Percentiles rank a stretch among this genome's conserved stretches.
Conservation (phyloP, 1,140 invertebrate species). For the Ganaspis sp. region DNA sequence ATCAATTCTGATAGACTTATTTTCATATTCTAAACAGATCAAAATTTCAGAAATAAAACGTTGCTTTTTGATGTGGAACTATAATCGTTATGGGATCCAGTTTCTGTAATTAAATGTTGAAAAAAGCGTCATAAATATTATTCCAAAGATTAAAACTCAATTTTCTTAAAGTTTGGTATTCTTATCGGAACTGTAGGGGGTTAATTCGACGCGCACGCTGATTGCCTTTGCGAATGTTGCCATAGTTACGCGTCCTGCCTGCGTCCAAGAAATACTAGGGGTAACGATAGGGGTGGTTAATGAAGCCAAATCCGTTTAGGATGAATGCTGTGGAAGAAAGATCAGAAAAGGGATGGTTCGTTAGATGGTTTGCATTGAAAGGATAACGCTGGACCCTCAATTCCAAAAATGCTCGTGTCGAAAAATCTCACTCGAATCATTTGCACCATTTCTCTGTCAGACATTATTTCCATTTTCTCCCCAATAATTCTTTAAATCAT, state of each 20-base stretch:
- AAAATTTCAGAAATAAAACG: too few relatives aligned
- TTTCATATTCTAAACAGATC: too few relatives aligned
- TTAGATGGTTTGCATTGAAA: slow-evolving; percentile 71
- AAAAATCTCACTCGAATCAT: slow-evolving; percentile 19
- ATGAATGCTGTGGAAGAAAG: slow-evolving; percentile 67
- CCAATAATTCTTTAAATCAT: not conserved
- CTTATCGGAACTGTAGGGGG: slow-evolving; percentile 53
- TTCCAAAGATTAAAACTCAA: not conserved
- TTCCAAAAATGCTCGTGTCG: slow-evolving; percentile 41
- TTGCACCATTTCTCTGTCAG: slow-evolving; percentile 1
- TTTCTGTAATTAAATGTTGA: too few relatives aligned
- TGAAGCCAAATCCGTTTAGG: slow-evolving; percentile 76
- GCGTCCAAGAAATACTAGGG: slow-evolving; percentile 54
- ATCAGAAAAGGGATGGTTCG: slow-evolving; percentile 67
- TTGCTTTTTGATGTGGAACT: too few relatives aligned
- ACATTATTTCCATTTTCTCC: not conserved
- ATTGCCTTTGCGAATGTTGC: slow-evolving; percentile 70
- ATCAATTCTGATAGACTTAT: too few relatives aligned
- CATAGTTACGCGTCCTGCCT: slow-evolving; percentile 66
- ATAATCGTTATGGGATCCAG: too few relatives aligned
- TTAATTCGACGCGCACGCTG: slow-evolving; percentile 65
- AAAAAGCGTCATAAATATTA: too few relatives aligned
- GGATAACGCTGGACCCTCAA: slow-evolving; percentile 55
- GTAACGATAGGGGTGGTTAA: slow-evolving; percentile 68
- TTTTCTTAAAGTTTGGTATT: slow-evolving; percentile 10